Conservation (phyloP, 2,888 invertebrate genomes). For the Ormyrus labotus region DNA sequence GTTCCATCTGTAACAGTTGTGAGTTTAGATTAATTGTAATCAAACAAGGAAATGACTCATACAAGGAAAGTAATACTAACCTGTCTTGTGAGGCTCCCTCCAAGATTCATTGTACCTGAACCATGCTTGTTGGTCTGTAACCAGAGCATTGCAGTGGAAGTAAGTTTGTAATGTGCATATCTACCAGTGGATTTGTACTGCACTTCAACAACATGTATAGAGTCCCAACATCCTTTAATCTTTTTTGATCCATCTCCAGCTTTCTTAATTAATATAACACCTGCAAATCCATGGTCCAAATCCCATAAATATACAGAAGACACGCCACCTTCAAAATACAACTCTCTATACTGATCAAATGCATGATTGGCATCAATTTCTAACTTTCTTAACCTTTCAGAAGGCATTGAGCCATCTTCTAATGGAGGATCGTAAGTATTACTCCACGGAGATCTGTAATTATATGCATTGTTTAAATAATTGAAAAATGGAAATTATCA, state of each 20-base stretch:
- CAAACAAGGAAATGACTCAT: background rate
- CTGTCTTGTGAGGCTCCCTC: constrained; percentile 98
- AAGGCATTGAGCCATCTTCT: constrained; percentile 99
- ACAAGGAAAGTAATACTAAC: constrained; percentile 74
- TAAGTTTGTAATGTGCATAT: constrained; percentile 98
- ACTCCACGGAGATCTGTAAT: constrained; percentile 95
- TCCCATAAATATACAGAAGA: constrained; percentile 99
- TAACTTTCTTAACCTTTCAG: constrained; percentile 94
- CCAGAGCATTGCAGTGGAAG: constrained; percentile 99
- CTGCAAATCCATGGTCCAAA: constrained; percentile 97
- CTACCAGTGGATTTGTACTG: constrained; percentile 96
- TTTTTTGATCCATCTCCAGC: constrained; percentile 98
- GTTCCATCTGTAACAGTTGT: constrained; percentile 83
- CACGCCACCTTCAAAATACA: constrained; percentile 99
- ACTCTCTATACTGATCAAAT: constrained; percentile 98
- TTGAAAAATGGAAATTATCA: background rate
- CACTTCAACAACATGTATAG: constrained; percentile 99
- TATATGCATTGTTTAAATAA: constrained; percentile 10
- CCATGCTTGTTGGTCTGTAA: constrained; percentile 97
- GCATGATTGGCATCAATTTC: constrained; percentile 99
- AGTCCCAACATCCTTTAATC: constrained; percentile 99
- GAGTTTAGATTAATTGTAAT: background rate
- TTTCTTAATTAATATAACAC: constrained; percentile 98
- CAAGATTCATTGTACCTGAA: constrained; percentile 99
- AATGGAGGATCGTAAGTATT: constrained; percentile 98